Conservation (phyloP, 2,888 invertebrate species). For the Oxystoma pomonae region DNA sequence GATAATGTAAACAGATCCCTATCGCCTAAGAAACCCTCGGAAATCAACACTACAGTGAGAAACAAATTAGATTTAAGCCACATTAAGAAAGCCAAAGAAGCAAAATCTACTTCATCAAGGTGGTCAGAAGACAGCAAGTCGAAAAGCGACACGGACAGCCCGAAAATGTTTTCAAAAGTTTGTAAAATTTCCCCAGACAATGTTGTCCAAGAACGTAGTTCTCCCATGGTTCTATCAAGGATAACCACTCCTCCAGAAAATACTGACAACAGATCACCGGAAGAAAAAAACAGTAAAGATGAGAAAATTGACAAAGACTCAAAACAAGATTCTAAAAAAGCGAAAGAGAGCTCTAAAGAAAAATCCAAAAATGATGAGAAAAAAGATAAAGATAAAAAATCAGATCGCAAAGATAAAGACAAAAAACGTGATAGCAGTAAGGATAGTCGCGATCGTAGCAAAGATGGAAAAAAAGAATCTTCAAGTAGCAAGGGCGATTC, state of each 20-base stretch:
- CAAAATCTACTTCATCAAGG: not conserved
- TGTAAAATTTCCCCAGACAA: slow-evolving; percentile 19
- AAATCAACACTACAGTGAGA: slow-evolving; percentile 25
- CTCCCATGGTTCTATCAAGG: no score
- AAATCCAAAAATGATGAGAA: slow-evolving; percentile 10
- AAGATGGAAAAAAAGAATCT: not conserved
- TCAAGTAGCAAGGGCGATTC: not conserved
- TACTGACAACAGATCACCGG: slow-evolving; percentile 6
- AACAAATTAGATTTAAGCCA: slow-evolving; percentile 23
- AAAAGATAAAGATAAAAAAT: slow-evolving; percentile 1
- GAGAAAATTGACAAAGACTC: slow-evolving; percentile 5
- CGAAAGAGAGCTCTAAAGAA: slow-evolving; percentile 17
- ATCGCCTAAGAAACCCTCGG: slow-evolving; percentile 13
- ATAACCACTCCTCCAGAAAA: slow-evolving; percentile 6
- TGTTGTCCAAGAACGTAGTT: no score
- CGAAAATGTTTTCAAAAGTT: slow-evolving; percentile 12
- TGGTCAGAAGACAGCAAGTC: not conserved
- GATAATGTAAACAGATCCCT: slow-evolving; percentile 23
- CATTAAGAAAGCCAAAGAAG: not conserved
- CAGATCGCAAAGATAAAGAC: slow-evolving; percentile 10
- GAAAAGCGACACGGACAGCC: slow-evolving; percentile 14
- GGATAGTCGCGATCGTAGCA: slow-evolving; percentile 8
- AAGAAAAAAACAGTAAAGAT: slow-evolving; percentile 3
- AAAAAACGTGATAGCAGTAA: slow-evolving; percentile 13
- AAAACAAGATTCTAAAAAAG: slow-evolving; percentile 4